phyloP scores from a whole-genome alignment of 1,140 invertebrate genomes.

The Neodiprion lecontei region DNA sequence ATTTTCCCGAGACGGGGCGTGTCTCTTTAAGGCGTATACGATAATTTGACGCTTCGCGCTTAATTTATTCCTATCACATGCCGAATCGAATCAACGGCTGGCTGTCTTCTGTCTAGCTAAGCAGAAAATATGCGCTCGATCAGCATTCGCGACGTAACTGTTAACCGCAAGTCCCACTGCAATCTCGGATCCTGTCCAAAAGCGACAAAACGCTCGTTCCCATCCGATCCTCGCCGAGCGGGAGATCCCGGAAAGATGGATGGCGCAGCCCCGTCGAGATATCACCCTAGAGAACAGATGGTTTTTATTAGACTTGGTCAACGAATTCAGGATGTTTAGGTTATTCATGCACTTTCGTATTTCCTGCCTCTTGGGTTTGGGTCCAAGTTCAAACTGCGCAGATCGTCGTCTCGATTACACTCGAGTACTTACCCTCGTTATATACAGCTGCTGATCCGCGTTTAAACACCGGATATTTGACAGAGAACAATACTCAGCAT shows the following conservation, averaged over 20 bases:
- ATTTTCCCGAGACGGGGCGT: neutral
- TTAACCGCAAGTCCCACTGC: neutral
- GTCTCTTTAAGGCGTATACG: too few relatives aligned
- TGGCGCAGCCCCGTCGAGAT: neutral
- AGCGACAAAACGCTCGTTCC: neutral
- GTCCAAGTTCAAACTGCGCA: neutral
- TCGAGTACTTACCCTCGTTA: too few relatives aligned
- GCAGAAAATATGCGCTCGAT: slow-evolving; percentile 3
- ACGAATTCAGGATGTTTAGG: neutral
- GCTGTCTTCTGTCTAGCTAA: neutral
- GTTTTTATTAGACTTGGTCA: neutral
- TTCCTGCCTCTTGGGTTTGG: neutral
- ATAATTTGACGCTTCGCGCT: neutral
- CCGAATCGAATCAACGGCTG: neutral
- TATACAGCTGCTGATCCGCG: too few relatives aligned
- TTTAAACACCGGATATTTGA: too few relatives aligned
- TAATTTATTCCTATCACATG: neutral
- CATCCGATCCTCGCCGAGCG: neutral
- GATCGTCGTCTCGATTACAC: neutral
- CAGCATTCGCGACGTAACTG: neutral
- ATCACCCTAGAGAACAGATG: neutral
- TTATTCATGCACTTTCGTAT: neutral
- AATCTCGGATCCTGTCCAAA: neutral
- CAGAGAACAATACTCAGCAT: neutral
- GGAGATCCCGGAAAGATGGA: neutral